Evolutionary conservation across 2,113 vertebrate species (phyloP).

Genomic region (Theristicus caerulescens): DNA sequence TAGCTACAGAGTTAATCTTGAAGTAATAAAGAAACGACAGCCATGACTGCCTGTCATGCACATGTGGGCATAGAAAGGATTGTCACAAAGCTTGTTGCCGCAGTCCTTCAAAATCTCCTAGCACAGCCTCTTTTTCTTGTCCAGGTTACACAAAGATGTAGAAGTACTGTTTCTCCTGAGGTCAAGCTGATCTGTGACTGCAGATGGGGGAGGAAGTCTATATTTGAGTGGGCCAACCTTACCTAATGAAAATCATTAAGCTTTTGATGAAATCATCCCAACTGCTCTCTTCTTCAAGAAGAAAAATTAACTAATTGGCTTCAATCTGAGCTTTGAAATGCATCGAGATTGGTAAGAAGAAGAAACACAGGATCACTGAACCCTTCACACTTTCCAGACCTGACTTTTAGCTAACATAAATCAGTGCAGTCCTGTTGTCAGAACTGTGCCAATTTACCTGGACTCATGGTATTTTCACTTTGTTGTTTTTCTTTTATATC

Average conservation of each 20-base stretch:
- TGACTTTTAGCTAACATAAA: not conserved
- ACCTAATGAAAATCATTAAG: not conserved
- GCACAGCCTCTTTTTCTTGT: not conserved
- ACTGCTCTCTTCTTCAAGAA: not conserved
- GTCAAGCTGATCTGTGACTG: not conserved
- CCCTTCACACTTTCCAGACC: not conserved
- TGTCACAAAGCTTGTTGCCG: not conserved
- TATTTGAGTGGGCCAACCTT: not conserved
- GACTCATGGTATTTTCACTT: not conserved
- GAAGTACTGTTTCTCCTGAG: not conserved
- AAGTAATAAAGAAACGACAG: not conserved
- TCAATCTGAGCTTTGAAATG: not conserved
- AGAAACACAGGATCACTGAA: not conserved
- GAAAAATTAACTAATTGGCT: not conserved
- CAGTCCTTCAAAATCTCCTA: not conserved
- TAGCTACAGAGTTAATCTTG: not conserved
- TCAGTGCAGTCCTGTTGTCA: not conserved
- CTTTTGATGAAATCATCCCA: not conserved
- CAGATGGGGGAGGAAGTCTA: not conserved
- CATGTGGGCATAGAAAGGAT: not conserved
- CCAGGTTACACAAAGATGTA: not conserved
- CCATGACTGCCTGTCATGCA: not conserved
- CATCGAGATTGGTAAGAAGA: not conserved
- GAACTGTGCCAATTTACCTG: not conserved
- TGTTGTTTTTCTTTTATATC: not conserved